Evolutionary conservation across 2,888 invertebrate genomes (phyloP).

Genomic region (Mycalesis mineus): DNA sequence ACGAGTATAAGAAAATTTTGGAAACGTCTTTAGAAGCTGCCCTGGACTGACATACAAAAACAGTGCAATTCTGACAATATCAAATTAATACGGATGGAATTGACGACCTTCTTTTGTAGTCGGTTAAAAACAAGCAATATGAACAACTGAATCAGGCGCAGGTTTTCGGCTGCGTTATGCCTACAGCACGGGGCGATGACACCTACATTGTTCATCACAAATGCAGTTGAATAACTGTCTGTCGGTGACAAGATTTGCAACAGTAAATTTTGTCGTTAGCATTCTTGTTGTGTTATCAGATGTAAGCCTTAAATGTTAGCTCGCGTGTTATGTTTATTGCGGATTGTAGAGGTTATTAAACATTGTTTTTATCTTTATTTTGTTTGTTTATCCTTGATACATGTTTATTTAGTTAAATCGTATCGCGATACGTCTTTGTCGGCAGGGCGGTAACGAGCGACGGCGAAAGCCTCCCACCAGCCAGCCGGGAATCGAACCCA

Average conservation of each 20-base stretch:
- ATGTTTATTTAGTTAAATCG: neutral
- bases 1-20: too few relatives aligned
- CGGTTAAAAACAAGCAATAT: too few relatives aligned
- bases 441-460: too few relatives aligned
- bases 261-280: conserved; percentile 13
- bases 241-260: conserved; percentile 18
- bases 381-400: neutral
- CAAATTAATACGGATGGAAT: too few relatives aligned
- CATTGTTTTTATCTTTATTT: conserved; percentile 5
- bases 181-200: conserved; percentile 50
- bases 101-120: too few relatives aligned
- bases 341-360: conserved; percentile 11
- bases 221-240: conserved; percentile 25
- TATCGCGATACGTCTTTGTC: too few relatives aligned
- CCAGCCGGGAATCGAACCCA: too few relatives aligned
- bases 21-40: too few relatives aligned
- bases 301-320: conserved; percentile 4
- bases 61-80: too few relatives aligned
- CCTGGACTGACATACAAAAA: too few relatives aligned
- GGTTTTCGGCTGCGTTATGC: conserved; percentile 42
- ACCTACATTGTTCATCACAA: conserved; percentile 30
- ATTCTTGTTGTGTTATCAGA: conserved; percentile 14
- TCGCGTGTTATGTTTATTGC: neutral
- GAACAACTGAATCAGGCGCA: conserved; percentile 31
- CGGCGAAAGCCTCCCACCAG: too few relatives aligned